A percentile compares a stretch with the other conserved stretches of the same genome.
Evolutionary conservation across 2,888 invertebrate genomes (phyloP).

Genomic region (Caenorhabditis becei): DNA sequence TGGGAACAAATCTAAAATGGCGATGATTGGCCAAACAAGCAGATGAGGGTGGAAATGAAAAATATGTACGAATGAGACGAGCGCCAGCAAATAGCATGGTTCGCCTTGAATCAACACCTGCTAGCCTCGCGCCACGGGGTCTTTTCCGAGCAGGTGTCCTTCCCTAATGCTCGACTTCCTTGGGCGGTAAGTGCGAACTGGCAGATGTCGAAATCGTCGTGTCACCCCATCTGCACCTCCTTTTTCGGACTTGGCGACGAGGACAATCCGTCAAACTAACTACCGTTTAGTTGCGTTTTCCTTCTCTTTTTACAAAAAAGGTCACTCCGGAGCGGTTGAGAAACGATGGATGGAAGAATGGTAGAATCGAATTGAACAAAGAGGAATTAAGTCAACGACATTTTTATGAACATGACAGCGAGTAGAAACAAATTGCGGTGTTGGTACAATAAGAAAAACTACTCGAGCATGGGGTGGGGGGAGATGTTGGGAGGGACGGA

Average conservation of each 20-base stretch:
- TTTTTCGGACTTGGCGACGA: not conserved
- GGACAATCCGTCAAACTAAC: conserved; percentile 32
- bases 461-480: not conserved
- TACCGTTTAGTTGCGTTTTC: conserved; percentile 38
- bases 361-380: not conserved
- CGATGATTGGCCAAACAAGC: not conserved
- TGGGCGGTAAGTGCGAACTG: not conserved
- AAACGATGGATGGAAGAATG: too few species aligned
- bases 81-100: not conserved
- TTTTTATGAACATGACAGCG: conserved; percentile 31
- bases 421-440: not conserved
- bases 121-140: not conserved
- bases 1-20: not conserved
- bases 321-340: not conserved
- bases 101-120: conserved; percentile 6
- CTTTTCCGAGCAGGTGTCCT: conserved; percentile 22
- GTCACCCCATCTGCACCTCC: conserved; percentile 9
- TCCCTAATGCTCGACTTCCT: not conserved
- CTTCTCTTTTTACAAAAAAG: conserved; percentile 5
- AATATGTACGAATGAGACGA: not conserved
- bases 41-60: not conserved
- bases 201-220: conserved; percentile 29
- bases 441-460: not conserved
- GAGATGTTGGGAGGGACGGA: not conserved
- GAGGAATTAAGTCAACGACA: too few species aligned